phyloP scores from a whole-genome alignment of 2,888 invertebrate species.

The Fragum sueziense region DNA sequence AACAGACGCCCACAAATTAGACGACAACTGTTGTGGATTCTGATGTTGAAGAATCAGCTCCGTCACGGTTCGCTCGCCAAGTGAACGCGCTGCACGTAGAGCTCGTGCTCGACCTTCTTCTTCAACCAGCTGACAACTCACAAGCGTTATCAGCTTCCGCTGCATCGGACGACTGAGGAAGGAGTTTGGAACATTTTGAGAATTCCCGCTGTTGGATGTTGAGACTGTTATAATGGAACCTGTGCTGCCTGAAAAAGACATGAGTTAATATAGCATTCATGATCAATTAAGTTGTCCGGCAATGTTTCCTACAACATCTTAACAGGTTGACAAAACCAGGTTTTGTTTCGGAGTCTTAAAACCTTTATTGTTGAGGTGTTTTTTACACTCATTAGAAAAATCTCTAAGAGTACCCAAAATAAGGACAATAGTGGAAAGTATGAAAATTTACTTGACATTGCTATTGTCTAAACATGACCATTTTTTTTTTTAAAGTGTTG shows the following conservation, averaged over 20 bases:
- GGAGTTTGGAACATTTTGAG: slow-evolving; percentile 46
- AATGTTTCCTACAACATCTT: too few relatives aligned
- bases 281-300: too few relatives aligned
- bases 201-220: slow-evolving; percentile 14
- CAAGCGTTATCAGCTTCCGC: slow-evolving; percentile 94
- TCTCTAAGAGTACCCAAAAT: too few relatives aligned
- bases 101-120: slow-evolving; percentile 87
- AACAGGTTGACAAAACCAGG: too few relatives aligned
- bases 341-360: too few relatives aligned
- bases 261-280: too few relatives aligned
- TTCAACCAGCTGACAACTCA: slow-evolving; percentile 96
- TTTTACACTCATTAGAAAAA: too few relatives aligned
- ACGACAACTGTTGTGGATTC: slow-evolving; percentile 96
- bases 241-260: slow-evolving; percentile 45
- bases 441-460: too few relatives aligned
- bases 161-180: slow-evolving; percentile 95
- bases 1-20: slow-evolving; percentile 98
- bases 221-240: slow-evolving; percentile 49
- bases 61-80: slow-evolving; percentile 96
- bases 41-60: slow-evolving; percentile 97
- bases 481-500: too few relatives aligned
- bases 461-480: too few relatives aligned
- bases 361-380: too few relatives aligned
- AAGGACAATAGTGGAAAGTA: too few relatives aligned
- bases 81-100: slow-evolving; percentile 90